Evolutionary conservation across 2,797 vertebrate species (phyloP).

Genomic region (Oreonectes daqikongensis): DNA sequence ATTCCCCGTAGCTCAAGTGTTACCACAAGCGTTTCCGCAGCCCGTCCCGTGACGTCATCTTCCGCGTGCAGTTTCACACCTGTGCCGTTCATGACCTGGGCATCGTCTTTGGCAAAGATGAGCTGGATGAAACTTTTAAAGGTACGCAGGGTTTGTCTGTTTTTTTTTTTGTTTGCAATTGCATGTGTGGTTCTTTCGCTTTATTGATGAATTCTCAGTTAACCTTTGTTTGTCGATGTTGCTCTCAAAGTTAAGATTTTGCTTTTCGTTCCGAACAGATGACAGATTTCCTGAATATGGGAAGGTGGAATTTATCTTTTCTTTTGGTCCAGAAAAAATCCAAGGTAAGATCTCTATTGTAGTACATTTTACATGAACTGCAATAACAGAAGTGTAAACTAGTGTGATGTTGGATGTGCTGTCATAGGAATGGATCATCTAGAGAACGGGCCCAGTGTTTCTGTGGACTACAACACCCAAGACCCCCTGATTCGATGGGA

Average conservation of each 20-base stretch:
- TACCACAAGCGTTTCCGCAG: conserved; percentile 95
- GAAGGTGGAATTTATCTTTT: conserved; percentile 97
- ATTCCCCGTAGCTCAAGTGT: conserved; percentile 87
- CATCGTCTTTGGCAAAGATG: conserved; percentile 91
- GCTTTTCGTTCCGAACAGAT: conserved; percentile 73
- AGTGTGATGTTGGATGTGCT: conserved; percentile 55
- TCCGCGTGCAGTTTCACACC: conserved; percentile 96
- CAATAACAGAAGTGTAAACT: conserved; percentile 7
- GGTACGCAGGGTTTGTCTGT: conserved; percentile 69
- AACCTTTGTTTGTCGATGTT: background rate
- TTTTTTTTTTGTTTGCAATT: background rate
- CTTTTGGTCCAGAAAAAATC: conserved; percentile 96
- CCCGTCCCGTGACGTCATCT: conserved; percentile 89
- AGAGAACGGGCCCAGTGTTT: conserved; percentile 93
- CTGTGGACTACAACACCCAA: conserved; percentile 95
- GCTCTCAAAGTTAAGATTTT: too few species aligned
- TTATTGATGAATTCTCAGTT: background rate
- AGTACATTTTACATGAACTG: background rate
- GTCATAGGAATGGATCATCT: conserved; percentile 87
- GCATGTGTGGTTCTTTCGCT: background rate
- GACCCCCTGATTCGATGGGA: conserved; percentile 95
- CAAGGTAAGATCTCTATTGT: conserved; percentile 79
- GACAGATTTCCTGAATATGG: conserved; percentile 96
- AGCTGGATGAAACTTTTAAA: conserved; percentile 95
- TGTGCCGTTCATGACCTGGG: conserved; percentile 94